Evolutionary conservation across 2,797 vertebrate genomes (phyloP).

Genomic region (Chloroceryle amazona): DNA sequence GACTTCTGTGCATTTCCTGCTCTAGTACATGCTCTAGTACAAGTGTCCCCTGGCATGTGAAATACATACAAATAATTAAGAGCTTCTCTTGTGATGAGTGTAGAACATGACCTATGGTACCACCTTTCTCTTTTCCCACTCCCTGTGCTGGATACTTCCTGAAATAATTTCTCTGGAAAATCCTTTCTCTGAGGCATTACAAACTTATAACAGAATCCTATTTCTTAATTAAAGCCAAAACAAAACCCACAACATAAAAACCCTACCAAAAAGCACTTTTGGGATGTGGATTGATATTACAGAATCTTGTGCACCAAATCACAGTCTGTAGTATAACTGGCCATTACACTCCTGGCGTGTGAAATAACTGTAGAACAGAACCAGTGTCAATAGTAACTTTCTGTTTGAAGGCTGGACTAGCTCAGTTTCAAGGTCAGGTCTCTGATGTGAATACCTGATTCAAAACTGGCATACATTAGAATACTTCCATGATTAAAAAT

Average conservation of each 20-base stretch:
- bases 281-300: background rate
- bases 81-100: background rate
- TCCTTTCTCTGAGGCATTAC: background rate
- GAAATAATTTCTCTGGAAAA: background rate
- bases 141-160: background rate
- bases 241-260: background rate
- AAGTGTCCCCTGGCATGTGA: background rate
- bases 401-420: background rate
- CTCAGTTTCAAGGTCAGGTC: background rate
- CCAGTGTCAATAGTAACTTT: background rate
- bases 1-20: background rate
- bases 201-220: background rate
- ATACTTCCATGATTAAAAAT: background rate
- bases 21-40: background rate
- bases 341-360: background rate
- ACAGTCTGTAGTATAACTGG: background rate
- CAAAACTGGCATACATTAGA: background rate
- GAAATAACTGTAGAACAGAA: background rate
- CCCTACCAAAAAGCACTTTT: background rate
- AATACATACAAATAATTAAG: background rate
- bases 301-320: background rate
- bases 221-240: background rate
- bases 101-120: background rate
- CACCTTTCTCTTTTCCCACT: background rate
- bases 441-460: background rate